Percentiles rank a stretch among this genome's conserved stretches.
These are phyloP conservation scores for Penelope pileata DNA, from an alignment of 2,113 vertebrate genomes.

Conservation along the genomic window DNA sequence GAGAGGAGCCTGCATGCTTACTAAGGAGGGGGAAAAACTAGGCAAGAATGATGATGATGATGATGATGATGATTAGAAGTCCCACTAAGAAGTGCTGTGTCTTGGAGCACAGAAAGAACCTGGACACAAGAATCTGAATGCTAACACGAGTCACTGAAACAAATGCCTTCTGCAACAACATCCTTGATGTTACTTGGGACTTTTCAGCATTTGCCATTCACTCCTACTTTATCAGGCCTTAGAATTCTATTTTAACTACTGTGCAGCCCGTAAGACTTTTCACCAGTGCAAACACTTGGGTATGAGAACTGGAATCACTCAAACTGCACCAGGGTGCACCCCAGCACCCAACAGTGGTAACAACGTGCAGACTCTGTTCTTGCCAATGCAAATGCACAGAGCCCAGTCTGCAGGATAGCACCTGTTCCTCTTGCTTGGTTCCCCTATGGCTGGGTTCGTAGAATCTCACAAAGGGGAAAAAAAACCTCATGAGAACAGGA, in stretches of 20 bases:
- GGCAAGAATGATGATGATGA: background rate
- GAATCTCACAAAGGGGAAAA: background rate
- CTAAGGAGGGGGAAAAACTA: background rate
- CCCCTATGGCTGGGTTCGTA: background rate
- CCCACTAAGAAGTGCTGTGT: background rate
- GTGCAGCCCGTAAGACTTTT: background rate
- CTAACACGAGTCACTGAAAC: background rate
- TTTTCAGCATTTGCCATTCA: background rate
- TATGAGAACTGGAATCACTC: background rate
- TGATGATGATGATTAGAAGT: too few relatives aligned
- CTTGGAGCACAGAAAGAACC: background rate
- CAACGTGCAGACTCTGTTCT: background rate
- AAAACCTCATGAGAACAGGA: background rate
- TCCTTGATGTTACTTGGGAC: fast-evolving
- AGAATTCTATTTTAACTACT: background rate
- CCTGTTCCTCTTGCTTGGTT: background rate
- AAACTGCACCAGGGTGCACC: background rate
- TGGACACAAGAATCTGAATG: background rate
- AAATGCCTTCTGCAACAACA: background rate
- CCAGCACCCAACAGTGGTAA: background rate
- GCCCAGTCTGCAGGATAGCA: background rate
- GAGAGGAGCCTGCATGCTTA: background rate
- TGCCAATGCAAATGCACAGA: background rate
- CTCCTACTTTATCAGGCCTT: background rate
- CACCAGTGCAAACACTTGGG: background rate